phyloP scores from a whole-genome alignment of 2,888 invertebrate genomes.

The Eubasilissa splendida region DNA sequence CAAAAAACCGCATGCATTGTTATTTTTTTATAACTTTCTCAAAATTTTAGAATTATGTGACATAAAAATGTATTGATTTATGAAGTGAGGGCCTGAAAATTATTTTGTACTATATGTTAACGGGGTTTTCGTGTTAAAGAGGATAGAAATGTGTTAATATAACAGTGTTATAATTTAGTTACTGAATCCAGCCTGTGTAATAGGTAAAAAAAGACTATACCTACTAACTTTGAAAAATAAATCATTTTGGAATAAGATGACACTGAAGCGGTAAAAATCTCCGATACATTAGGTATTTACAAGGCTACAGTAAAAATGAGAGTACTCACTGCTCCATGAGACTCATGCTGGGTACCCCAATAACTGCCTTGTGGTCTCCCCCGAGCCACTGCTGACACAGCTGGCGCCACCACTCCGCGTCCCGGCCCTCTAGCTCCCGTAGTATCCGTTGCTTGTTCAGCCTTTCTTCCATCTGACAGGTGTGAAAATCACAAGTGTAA shows the following conservation, averaged over 20 bases:
- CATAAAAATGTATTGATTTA: too few species aligned
- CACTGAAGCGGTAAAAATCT: not conserved
- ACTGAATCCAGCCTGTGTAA: too few species aligned
- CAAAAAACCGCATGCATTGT: too few species aligned
- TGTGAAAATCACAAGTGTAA: too few species aligned
- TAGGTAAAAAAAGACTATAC: not conserved
- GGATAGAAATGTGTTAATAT: too few species aligned
- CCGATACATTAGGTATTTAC: not conserved
- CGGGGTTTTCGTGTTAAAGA: too few species aligned
- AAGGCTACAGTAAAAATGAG: not conserved
- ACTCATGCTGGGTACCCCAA: slow-evolving; percentile 73
- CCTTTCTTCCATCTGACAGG: slow-evolving; percentile 76
- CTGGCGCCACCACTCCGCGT: slow-evolving; percentile 80
- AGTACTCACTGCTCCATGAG: slow-evolving; percentile 65
- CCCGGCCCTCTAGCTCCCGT: slow-evolving; percentile 75
- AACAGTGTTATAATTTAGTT: too few species aligned
- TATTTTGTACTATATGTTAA: too few species aligned
- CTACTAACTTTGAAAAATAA: not conserved
- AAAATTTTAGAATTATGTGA: too few species aligned
- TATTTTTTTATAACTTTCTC: too few species aligned
- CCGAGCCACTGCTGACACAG: slow-evolving; percentile 80
- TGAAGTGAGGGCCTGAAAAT: too few species aligned
- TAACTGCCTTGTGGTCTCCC: slow-evolving; percentile 75
- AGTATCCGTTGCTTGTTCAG: slow-evolving; percentile 79
- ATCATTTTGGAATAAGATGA: not conserved